Conservation (phyloP, 2,888 invertebrate genomes). For the Amphipoea lucens region DNA sequence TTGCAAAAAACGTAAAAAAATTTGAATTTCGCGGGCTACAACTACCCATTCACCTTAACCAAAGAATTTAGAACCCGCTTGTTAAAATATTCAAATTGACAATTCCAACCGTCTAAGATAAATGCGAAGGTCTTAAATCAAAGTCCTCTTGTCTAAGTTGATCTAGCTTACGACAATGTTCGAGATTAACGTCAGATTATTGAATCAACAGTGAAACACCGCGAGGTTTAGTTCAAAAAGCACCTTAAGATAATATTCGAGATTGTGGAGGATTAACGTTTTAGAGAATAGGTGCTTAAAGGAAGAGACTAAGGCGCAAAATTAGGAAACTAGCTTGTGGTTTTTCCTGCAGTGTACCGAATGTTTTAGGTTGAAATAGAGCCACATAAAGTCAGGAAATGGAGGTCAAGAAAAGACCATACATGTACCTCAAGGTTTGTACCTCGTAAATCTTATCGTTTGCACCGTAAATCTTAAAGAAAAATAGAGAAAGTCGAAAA, state of each 20-base stretch:
- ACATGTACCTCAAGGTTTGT: neutral
- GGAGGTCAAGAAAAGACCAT: neutral
- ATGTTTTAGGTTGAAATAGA: neutral
- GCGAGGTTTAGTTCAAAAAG: constrained; percentile 21
- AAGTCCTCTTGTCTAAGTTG: constrained; percentile 24
- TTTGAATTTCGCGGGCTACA: too few relatives aligned
- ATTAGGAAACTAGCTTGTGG: neutral
- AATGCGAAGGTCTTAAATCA: constrained; percentile 35
- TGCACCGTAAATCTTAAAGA: neutral
- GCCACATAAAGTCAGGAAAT: neutral
- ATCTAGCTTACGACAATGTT: constrained; percentile 38
- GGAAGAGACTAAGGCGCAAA: neutral
- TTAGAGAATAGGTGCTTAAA: neutral
- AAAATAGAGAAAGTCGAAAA: too few relatives aligned
- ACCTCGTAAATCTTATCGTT: too few relatives aligned
- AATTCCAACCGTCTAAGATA: constrained; percentile 3
- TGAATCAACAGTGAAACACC: constrained; percentile 32
- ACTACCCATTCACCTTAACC: too few relatives aligned
- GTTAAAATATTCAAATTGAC: constrained; percentile 8
- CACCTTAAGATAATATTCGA: neutral
- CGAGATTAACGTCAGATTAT: constrained; percentile 47
- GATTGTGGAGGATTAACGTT: neutral
- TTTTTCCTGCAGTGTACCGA: neutral
- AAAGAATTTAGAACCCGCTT: neutral
- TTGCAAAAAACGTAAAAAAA: too few relatives aligned